phyloP scores from a whole-genome alignment of 2,113 vertebrate species.

The Thryonomys swinderianus region DNA sequence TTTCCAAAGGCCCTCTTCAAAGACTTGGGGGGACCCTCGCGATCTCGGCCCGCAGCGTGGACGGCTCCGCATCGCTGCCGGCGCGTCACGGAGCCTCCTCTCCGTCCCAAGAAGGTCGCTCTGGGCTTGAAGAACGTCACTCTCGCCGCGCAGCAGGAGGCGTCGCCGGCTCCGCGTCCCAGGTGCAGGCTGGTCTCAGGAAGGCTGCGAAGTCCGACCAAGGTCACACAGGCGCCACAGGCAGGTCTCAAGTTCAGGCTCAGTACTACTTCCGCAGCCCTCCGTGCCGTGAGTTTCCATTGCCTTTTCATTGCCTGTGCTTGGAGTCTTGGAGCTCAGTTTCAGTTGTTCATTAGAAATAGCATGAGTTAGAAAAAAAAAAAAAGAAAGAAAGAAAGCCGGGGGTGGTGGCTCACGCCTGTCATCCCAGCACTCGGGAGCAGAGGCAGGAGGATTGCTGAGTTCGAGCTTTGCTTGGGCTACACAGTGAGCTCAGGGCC shows the following conservation, averaged over 20 bases:
- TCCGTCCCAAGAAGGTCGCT: background rate
- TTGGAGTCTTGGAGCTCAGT: background rate
- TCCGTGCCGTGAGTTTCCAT: background rate
- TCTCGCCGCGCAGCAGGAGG: background rate
- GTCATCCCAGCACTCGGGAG: too few relatives aligned
- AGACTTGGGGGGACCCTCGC: background rate
- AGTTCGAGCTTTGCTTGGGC: too few relatives aligned
- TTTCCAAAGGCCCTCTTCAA: background rate
- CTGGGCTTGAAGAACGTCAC: fast-evolving
- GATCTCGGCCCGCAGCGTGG: background rate
- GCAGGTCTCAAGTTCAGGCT: background rate
- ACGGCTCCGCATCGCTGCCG: background rate
- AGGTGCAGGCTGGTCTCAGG: background rate
- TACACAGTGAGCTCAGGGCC: too few relatives aligned
- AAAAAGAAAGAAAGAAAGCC: too few relatives aligned
- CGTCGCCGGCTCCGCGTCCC: background rate
- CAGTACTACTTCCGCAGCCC: background rate
- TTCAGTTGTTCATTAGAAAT: background rate
- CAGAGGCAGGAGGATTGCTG: too few relatives aligned
- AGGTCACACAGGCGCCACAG: background rate
- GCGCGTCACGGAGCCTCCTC: background rate
- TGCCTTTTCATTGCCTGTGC: background rate
- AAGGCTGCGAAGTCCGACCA: background rate
- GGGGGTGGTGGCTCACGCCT: too few relatives aligned
- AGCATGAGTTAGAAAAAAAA: too few relatives aligned